phyloP scores from a whole-genome alignment of 2,797 vertebrate genomes.

The Urosaurus nigricauda region DNA sequence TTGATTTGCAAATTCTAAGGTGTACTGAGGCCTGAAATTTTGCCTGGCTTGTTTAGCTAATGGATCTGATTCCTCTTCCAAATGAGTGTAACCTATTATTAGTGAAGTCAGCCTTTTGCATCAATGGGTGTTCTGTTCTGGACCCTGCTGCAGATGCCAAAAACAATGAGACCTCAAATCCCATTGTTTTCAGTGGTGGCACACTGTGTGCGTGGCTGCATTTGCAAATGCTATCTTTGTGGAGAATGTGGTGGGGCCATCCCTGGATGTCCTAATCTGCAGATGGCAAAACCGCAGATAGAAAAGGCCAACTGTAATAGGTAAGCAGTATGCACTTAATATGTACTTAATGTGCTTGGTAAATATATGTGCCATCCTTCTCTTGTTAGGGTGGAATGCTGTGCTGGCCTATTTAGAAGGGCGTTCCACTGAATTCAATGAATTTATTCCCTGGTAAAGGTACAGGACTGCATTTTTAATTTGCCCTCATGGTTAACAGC shows the following conservation, averaged over 20 bases:
- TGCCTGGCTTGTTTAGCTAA: background rate
- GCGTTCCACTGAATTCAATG: background rate
- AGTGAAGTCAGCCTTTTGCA: background rate
- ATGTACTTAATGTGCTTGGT: background rate
- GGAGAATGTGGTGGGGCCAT: no score
- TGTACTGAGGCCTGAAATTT: background rate
- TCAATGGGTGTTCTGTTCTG: no score
- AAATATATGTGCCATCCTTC: slow-evolving; percentile 29
- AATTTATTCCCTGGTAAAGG: background rate
- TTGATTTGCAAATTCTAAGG: background rate
- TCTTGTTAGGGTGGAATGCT: slow-evolving; percentile 5
- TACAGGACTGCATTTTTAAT: background rate
- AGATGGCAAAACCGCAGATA: no score
- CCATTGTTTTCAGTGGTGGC: no score
- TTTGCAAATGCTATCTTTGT: no score
- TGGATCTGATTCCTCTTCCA: background rate
- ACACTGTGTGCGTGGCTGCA: no score
- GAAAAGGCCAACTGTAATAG: no score
- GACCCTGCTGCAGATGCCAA: no score
- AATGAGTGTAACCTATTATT: background rate
- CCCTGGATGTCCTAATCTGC: no score
- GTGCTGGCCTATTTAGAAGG: background rate
- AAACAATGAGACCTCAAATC: no score
- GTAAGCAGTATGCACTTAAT: background rate
- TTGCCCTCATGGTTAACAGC: slow-evolving; percentile 56